Evolutionary conservation across 2,888 invertebrate species (phyloP).

Genomic region (Meiosimyza decipiens): DNA sequence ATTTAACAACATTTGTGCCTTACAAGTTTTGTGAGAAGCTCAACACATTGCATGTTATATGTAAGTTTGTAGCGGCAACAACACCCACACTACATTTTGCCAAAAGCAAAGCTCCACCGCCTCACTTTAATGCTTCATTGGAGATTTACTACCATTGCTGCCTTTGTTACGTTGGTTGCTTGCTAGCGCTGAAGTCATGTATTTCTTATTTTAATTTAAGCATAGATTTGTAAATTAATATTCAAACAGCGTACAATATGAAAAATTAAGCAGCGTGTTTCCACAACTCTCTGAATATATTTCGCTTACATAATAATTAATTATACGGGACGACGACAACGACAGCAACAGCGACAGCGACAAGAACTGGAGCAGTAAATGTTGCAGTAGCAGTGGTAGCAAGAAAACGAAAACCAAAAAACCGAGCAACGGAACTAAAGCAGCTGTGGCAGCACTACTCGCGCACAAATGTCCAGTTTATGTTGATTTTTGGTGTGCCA

Average conservation of each 20-base stretch:
- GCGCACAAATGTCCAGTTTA: not conserved
- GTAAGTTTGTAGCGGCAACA: no score
- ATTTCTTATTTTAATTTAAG: slow-evolving; percentile 4
- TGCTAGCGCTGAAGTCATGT: not conserved
- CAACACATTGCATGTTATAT: no score
- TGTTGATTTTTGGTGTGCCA: not conserved
- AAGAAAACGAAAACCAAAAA: not conserved
- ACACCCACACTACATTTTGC: no score
- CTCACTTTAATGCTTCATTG: no score
- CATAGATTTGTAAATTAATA: slow-evolving; percentile 24
- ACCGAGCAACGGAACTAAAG: not conserved
- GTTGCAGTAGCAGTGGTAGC: no score
- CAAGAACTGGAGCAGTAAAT: not conserved
- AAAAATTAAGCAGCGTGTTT: slow-evolving; percentile 23
- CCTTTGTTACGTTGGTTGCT: no score
- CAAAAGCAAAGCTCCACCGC: no score
- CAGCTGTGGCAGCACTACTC: slow-evolving; percentile 2
- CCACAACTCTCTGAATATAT: slow-evolving; percentile 23
- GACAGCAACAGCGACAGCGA: not conserved
- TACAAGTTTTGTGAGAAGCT: no score
- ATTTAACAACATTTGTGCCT: no score
- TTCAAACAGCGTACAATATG: slow-evolving; percentile 28
- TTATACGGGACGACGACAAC: slow-evolving; percentile 2
- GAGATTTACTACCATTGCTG: no score
- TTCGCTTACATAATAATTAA: slow-evolving; percentile 26